Evolutionary conservation across 2,113 vertebrate species (phyloP), one percentile per base, ranked within the genome.

Genomic region (Pluvialis apricaria): DNA sequence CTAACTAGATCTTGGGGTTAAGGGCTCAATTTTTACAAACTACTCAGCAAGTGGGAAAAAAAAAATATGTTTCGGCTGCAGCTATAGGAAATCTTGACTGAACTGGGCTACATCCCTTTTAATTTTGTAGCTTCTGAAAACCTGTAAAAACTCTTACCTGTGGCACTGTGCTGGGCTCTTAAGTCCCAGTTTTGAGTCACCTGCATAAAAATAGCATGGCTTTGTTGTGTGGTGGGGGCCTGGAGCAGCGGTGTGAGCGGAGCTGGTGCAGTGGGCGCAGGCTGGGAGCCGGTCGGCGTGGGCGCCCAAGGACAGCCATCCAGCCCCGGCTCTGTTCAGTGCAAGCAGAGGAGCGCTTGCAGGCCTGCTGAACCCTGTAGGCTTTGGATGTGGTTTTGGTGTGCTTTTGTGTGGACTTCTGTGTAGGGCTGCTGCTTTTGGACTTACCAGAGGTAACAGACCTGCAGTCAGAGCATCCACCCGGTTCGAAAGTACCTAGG

Each of bases 311-410:
- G 24, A 45, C 21, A 25, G 11, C 5, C 11, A 8, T 25, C 61
- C 31, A 72, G 22, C 15, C 9, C 40, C 24, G 0, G 1, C 0
- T 0, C 51, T 34, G 18, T 52, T 6, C 20, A 24, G 32, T 24
- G 40, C 21, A 51, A 61, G n/a, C 2, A 24, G 24, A 16, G 10
- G 25, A n/a, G 18, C 28, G n/a, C 10, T 36, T 6, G 22, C 49
- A 51, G 49, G 25, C 49, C 49, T 25, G 49, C 22, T 51, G 49
- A 24, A 31, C 9, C 6, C 4, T 6, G 15, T 22, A 58, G 32
- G 58, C 21, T 68, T 26, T 66, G 42, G 49, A 24, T 25, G 22
- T 25, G 8, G 5, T 26, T 18, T 86, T 52, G 51, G 5, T 29
- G 28, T n/a, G 25, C 3, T 42, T 64, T 52, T 49, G 6, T 13